A percentile compares a stretch with the other conserved stretches of the same genome.
Evolutionary conservation across 2,113 vertebrate species (phyloP).

Genomic region (Turdus rufiventris): DNA sequence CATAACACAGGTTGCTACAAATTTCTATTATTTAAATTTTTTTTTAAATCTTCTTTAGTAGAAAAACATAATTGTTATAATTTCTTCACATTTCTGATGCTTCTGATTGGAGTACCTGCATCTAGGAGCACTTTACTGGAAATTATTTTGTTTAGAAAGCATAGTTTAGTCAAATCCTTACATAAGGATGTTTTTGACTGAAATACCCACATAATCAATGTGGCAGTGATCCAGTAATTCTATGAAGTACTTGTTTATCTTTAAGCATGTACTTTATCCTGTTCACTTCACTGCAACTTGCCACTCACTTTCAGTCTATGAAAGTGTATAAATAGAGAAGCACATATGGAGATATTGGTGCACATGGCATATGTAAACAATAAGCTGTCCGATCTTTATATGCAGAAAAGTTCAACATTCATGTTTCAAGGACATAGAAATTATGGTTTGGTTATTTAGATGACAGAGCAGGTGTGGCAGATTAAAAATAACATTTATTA

Average conservation of each 20-base stretch:
- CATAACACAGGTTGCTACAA: not conserved
- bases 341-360: not conserved
- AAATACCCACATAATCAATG: not conserved
- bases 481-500: slow-evolving; percentile 49
- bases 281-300: not conserved
- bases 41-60: not conserved
- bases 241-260: not conserved
- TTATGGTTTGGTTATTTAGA: not conserved
- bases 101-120: not conserved
- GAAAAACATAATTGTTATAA: not conserved
- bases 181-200: not conserved
- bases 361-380: not conserved
- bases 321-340: not conserved
- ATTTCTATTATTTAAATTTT: not conserved
- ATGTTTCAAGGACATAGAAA: slow-evolving; percentile 20
- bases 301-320: not conserved
- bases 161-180: not conserved
- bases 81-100: not conserved
- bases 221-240: not conserved
- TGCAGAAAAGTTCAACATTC: not conserved
- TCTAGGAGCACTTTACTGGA: not conserved
- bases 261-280: not conserved
- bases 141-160: not conserved
- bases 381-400: not conserved
- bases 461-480: not conserved